Base-by-base conservation (phyloP, 2,797 vertebrate genomes). In the Dipus sagitta region DNA sequence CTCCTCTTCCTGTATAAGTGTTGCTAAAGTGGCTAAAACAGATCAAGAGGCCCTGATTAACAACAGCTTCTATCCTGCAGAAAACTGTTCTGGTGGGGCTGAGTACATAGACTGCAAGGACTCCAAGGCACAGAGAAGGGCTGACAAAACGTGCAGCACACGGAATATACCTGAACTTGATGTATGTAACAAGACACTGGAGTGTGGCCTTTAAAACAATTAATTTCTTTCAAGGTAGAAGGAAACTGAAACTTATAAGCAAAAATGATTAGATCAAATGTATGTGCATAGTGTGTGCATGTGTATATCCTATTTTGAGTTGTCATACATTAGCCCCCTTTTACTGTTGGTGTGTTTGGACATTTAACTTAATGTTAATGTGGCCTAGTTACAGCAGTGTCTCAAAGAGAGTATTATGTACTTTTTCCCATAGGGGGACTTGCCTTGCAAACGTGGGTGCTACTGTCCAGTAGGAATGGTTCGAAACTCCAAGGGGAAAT, bases 361-460 rank as follows among this genome's bases (percentile, higher is more conserved):
- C 20, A 74, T 24, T 90, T 79, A 67, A 71, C 28, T 92, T 23
- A 70, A 23, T 58, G 15, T 12, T 52, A 38, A 28, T 71, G n/a
- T 32, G 13, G n/a, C 32, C 5, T 71, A 60, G 65, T 77, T n/a
- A 83, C 34, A 92, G 62, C 32, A 11, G 12, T 54, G 30, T 12
- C 34, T 93, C 21, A 80, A 14, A 47, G 8, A 47, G 1, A 34
- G 3, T 62, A 52, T 80, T 93, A 71, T 86, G 1, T 62, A 38
- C 60, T 84, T 89, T 30, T 78, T 62, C 52, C 75, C 81, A 2
- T 75, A 97, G 97, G 86, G 67, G 11, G 88, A 94, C 74, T 90
- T 72, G 88, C 93, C 87, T 86, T 99, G 99, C 97, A 96, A 93
- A 83, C 98, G 97, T 77, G 98, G 98, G 84, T 99, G 99, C 96